Evolutionary conservation across 2,888 invertebrate species (phyloP), one percentile per base, ranked within the genome.

Genomic region (Andrena minutula): DNA sequence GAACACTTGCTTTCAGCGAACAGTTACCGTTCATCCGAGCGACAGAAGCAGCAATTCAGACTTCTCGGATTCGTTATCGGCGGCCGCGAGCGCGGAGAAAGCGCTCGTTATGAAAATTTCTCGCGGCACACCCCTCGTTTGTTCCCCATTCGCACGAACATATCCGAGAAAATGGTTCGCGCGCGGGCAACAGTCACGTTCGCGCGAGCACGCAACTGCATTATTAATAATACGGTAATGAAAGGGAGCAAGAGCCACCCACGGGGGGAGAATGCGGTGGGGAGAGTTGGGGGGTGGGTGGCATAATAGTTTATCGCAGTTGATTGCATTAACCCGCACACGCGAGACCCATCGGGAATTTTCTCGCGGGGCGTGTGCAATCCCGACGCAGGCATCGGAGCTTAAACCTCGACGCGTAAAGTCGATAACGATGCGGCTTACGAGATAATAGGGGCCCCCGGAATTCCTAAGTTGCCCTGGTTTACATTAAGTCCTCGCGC

Each of bases 141-240:
- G 66, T 60, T 60, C 28, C n/a, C 56, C 49, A 56, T 71, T 63
- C 41, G 72, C 69, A 35, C 63, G 53, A 60, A 35, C 51, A 8
- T 65, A 63, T 53, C 12, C 56, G 68, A 26, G 75, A 64, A 65
- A 82, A 75, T 41, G 61, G 30, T n/a, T n/a, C 12, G 61, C 60
- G 60, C 41, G 20, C 51, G 6, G 58, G 53, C 53, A 68, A 64
- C 53, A 53, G 70, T 65, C 70, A 78, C 56, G 74, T 79, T 49
- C 75, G 79, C 71, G 79, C 69, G 65, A 76, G 74, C 66, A 69
- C 68, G 75, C 75, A 83, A 87, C 77, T 81, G 78, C 78, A 75
- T 86, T 87, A 76, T 76, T 83, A 84, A 80, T 85, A 83, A 80
- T 63, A 58, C 63, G 56, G 26, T 53, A 35, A 63, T 35, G 32